Conservation (phyloP, 2,797 vertebrate genomes). For the Siniperca undulata region DNA sequence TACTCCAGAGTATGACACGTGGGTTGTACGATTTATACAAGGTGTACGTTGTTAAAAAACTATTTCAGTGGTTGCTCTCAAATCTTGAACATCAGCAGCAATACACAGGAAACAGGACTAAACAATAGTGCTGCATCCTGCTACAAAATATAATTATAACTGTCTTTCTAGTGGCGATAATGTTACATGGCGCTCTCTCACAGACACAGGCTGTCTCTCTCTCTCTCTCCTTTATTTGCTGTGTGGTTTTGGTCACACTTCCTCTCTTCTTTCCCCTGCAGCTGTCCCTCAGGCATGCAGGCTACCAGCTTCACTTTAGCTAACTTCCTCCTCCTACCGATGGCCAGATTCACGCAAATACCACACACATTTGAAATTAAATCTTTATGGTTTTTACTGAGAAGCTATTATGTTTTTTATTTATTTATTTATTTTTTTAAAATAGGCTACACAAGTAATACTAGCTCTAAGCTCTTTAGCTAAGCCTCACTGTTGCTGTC, state of each 20-base stretch:
- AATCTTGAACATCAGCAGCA: neutral
- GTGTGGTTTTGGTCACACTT: constrained; percentile 19
- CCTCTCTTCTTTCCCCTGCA: constrained; percentile 22
- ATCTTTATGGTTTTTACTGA: neutral
- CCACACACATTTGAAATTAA: neutral
- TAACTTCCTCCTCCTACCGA: neutral
- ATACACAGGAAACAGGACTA: neutral
- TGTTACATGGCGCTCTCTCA: neutral
- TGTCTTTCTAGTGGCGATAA: neutral
- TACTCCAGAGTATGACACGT: neutral
- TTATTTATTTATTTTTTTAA: neutral
- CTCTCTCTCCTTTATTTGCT: constrained; percentile 1
- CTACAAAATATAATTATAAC: neutral
- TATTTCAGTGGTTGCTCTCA: neutral
- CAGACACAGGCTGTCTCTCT: neutral
- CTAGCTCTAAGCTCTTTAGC: neutral
- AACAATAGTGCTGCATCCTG: neutral
- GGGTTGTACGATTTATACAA: neutral
- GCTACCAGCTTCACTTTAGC: constrained; percentile 25
- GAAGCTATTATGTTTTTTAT: too few relatives aligned
- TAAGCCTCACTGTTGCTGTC: too few relatives aligned
- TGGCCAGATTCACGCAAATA: neutral
- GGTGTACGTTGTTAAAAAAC: too few relatives aligned
- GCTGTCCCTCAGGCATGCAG: constrained; percentile 21
- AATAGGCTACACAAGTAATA: neutral